Evolutionary conservation across 53 echinoderm and acorn worm species (phyloP), one percentile per base, ranked within the genome.

Genomic region (Glandiceps talaboti): DNA sequence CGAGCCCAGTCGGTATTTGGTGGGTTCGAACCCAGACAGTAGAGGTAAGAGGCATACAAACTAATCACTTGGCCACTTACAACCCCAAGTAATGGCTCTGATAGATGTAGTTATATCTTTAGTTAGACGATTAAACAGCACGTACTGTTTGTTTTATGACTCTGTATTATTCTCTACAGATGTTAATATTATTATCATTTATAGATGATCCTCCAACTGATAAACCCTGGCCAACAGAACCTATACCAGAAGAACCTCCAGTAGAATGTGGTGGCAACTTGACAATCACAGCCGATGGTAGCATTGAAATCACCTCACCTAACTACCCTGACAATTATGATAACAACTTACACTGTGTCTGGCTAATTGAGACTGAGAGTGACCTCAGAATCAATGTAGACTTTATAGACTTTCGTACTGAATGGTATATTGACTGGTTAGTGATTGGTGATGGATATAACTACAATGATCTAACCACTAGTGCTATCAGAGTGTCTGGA

Each of bases 371-470:
- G 1, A 86, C 87, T n/a, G 33, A 83, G 25, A 29, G 80, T 0
- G 84, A 20, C 6, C 64, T 45, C 64, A 45, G 64, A 45, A 45
- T 45, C 6, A 20, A 45, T 45, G 64, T 45, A 45, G 64, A 6
- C 64, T 45, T 45, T 45, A 20, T 45, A 12, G 64, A 45, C 20
- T 45, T 45, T 45, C 6, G 20, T 12, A 45, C 64, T 12, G 64
- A 45, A 20, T 20, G 6, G 20, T 45, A 85, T 26, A 91, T 87
- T 73, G 94, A 94, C 77, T 79, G 82, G 30, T 45, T 94, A 30
- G 85, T 83, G 74, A 80, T 94, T 29, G 94, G 94, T 14, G 32
- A 76, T 28, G 94, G 94, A 27, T 73, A 73, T 28, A 83, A 86
- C 76, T 75, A 81, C 0, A 30, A 74, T 0, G 94, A 94, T 45